Evolutionary conservation across 1,140 invertebrate species (phyloP), one percentile per base, ranked within the genome.

Genomic region (Tachypleus tridentatus): DNA sequence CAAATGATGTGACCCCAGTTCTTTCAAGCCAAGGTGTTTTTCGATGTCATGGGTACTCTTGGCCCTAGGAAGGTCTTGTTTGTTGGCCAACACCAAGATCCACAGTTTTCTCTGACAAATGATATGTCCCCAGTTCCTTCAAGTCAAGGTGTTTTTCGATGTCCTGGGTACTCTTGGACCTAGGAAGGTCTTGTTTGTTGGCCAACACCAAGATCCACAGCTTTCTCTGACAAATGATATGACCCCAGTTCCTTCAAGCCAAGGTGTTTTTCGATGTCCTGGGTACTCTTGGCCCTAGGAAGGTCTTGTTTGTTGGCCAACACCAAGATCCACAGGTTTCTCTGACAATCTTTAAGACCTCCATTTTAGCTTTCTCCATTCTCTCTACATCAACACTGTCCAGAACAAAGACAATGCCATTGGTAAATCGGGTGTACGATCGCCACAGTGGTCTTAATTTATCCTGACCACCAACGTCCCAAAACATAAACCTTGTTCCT

Each of bases 301-400:
- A 95, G 79, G 78, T 96, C 93, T 77, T 96, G 92, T 76, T 96
- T 96, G 76, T 96, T 96, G 3, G 91, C 91, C 61, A 95, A 79
- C 67, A 96, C 89, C 54, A 96, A 79, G 67, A 96, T n/a, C 89
- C 87, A 52, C 85, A 80, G 75, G 93, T 94, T 72, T 92, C 93
- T 76, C 89, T 89, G 0, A 87, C 89, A 3, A 91, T 93, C 65
- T 89, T 81, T 73, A 91, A 86, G 63, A 96, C 80, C 77, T 96
- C 92, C 87, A 94, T 91, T 79, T 93, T 91, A 4, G 92, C 91
- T 75, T 95, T 92, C 73, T 96, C 92, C 83, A 96, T 90, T 54
- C 92, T 79, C 73, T 95, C 92, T 5, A 86, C 81, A 74, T 93
- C 91, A 7, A 92, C 89, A 51, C 88, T 90, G 75, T 96, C 92